phyloP scores from a whole-genome alignment of 2,888 invertebrate species.

The Limulus polyphemus region DNA sequence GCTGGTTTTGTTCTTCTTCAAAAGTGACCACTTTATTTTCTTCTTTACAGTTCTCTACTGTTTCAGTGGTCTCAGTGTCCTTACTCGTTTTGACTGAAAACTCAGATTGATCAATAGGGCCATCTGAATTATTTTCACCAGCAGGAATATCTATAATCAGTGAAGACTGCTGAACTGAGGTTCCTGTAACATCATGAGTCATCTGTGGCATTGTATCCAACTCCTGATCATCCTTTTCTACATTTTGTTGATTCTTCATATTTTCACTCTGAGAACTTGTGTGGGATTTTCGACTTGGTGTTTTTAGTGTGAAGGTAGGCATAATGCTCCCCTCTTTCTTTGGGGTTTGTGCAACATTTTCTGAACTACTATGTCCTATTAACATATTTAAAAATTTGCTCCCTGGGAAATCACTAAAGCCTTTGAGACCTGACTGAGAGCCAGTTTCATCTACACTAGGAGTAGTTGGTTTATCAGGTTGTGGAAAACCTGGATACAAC shows the following conservation, averaged over 20 bases:
- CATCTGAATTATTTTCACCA: not conserved
- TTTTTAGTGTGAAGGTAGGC: conserved; percentile 14
- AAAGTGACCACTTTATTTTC: not conserved
- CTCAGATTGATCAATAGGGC: not conserved
- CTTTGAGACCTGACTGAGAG: conserved; percentile 16
- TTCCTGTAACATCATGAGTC: not conserved
- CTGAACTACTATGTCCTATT: conserved; percentile 19
- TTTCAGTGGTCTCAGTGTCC: not conserved
- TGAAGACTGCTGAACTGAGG: not conserved
- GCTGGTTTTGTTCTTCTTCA: not conserved
- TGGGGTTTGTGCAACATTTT: conserved; percentile 15
- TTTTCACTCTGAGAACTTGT: conserved; percentile 13
- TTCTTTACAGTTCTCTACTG: not conserved
- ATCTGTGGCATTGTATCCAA: not conserved
- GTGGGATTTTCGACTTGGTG: conserved; percentile 15
- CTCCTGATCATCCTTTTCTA: not conserved
- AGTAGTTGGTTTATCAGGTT: conserved; percentile 9
- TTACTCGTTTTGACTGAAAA: not conserved
- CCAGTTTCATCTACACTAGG: conserved; percentile 10
- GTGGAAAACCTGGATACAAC: conserved; percentile 11
- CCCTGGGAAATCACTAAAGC: conserved; percentile 12
- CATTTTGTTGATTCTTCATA: not conserved
- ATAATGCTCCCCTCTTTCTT: conserved; percentile 17
- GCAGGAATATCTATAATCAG: not conserved
- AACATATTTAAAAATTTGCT: conserved; percentile 20